Evolutionary conservation across 2,797 vertebrate species (phyloP), one percentile per base, ranked within the genome.

Genomic region (Mormyrus hasselquistii): DNA sequence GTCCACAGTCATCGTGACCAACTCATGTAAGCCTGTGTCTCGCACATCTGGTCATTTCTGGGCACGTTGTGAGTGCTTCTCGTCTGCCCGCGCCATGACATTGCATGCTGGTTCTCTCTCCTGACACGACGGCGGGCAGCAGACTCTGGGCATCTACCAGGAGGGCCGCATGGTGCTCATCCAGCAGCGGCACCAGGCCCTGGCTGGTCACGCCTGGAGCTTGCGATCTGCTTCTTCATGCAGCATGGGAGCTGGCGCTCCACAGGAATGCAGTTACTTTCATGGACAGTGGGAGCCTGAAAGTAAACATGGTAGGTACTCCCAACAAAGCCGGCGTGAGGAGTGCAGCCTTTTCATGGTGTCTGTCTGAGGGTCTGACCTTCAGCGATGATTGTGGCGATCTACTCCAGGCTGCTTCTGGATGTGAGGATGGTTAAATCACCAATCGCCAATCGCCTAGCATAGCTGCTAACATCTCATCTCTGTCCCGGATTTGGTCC

Each of bases 271-370:
- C 22, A 19, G 52, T 57, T 6, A 52, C n/a, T 62, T 59, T 59
- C 57, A 47, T 22, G 25, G 38, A 50, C n/a, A 55, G 53, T 49
- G n/a, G 41, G 41, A 87, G 10, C 22, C 25, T 10, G 12, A 52
- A n/a, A 12, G 79, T 49, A 62, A 34, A 8, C 6, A 16, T 82
- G 82, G 16, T 34, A n/a, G 2, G 12, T n/a, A 12, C 90, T 90
- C 88, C 86, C 65, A 59, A 34, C 52, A 47, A 73, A 86, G 89
- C 85, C 53, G 76, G 3, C 65, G 10, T 50, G 83, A 89, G 87
- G 90, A 92, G 90, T 92, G 76, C 88, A 89, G 73, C 95, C 41
- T 55, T 14, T 12, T 53, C 53, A 76, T 89, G 88, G 89, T 92
- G 76, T 79, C 12, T 88, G 91, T 92, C 82, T 50, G n/a, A 29